A percentile compares a stretch with the other conserved stretches of the same genome.
Conservation (phyloP, 1,140 invertebrate species). For the Planococcus citri region DNA sequence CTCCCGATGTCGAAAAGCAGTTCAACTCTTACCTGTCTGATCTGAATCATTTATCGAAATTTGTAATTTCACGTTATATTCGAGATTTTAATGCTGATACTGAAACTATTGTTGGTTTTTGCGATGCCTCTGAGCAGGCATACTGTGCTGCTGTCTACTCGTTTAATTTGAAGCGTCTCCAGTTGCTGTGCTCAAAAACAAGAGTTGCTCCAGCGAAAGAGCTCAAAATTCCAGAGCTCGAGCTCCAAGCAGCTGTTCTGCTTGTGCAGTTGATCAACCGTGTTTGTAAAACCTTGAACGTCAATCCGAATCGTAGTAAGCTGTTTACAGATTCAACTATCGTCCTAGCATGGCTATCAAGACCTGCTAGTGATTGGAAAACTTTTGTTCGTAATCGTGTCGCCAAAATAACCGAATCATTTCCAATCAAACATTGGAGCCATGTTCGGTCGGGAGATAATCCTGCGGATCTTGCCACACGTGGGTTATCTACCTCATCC, state of each 20-base stretch:
- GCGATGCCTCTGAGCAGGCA: slow-evolving; percentile 31
- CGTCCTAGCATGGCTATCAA: too few species aligned
- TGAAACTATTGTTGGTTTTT: too few species aligned
- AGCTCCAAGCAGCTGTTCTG: too few species aligned
- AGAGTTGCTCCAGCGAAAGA: too few species aligned
- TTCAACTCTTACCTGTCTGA: background rate
- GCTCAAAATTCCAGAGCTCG: too few species aligned
- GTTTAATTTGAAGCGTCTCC: slow-evolving; percentile 31
- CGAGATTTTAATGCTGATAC: too few species aligned
- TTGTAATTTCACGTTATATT: too few species aligned
- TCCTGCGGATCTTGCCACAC: too few species aligned
- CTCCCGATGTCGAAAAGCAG: background rate
- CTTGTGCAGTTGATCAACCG: slow-evolving; percentile 26
- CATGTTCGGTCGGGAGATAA: slow-evolving; percentile 31
- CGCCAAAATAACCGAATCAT: slow-evolving; percentile 26
- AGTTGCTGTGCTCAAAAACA: too few species aligned
- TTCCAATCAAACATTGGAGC: slow-evolving; percentile 26
- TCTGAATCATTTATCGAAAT: background rate
- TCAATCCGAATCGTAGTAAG: slow-evolving; percentile 23
- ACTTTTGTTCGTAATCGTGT: too few species aligned
- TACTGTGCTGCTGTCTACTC: slow-evolving; percentile 29
- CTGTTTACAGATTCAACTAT: too few species aligned
- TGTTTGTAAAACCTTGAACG: slow-evolving; percentile 24
- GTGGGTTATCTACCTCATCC: background rate
- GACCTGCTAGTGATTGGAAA: too few species aligned